Conservation (phyloP, 2,113 vertebrate species). For the Bos indicus region DNA sequence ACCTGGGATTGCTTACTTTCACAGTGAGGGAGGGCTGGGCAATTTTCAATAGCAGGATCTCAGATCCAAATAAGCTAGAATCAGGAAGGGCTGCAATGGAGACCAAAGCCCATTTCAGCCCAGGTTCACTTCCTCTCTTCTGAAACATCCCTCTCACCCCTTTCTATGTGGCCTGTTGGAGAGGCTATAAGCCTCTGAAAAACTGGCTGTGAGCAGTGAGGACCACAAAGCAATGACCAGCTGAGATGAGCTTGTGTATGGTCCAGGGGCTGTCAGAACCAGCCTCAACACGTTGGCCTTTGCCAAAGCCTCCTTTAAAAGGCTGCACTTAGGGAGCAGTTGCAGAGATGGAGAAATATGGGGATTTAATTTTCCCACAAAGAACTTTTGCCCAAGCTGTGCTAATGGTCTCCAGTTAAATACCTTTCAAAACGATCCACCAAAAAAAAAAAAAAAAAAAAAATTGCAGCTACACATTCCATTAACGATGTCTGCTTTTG, state of each 20-base stretch:
- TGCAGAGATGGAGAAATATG: not conserved
- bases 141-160: not conserved
- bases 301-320: not conserved
- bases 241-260: not conserved
- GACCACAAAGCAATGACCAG: not conserved
- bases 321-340: not conserved
- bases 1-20: not conserved
- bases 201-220: fast-evolving
- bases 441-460: not conserved
- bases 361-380: constrained; percentile 24
- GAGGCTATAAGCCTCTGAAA: not conserved
- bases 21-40: not conserved
- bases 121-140: not conserved
- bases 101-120: not conserved
- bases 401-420: constrained; percentile 39
- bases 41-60: not conserved
- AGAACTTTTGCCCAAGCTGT: constrained; percentile 18
- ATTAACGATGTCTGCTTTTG: not conserved
- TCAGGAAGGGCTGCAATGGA: not conserved
- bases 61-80: not conserved
- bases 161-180: not conserved
- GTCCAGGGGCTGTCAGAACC: not conserved
- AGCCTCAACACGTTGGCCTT: not conserved
- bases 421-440: not conserved
- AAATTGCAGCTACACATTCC: not conserved